Evolutionary conservation across 2,888 invertebrate species (phyloP), one percentile per base, ranked within the genome.

Genomic region (Pseudococcus viburni): DNA sequence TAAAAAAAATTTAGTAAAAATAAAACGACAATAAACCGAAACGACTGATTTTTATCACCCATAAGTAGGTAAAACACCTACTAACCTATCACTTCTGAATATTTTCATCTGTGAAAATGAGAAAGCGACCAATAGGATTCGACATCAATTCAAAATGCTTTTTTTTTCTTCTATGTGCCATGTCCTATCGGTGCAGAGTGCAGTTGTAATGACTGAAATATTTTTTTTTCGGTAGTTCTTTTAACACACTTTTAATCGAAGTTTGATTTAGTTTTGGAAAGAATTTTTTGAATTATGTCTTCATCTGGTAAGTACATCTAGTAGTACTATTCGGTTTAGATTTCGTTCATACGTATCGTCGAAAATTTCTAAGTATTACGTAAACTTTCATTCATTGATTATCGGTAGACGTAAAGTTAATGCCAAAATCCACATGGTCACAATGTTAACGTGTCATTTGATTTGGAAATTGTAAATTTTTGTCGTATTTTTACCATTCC

Each of bases 391-490:
- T 39, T 22, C 73, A 77, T 77, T 48, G 48, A 26, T 51, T 77
- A 87, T 87, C 87, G 48, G 51, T 46, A 12, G 86, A 48, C 26
- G 19, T 33, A 46, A 77, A 87, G 51, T 87, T 77, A 42, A 77
- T 77, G 87, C 77, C 33, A 77, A 87, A 77, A 77, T 87, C 87
- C 87, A 87, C 87, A 87, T 87, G 87, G 87, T 87, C 87, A 55
- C 77, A 77, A 87, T 87, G 87, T 87, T 87, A 87, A 87, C 87
- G 87, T 87, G 87, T 87, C 87, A 87, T 83, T 83, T 83, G 80
- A 83, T 83, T 83, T 17, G 22, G n/a, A 26, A 83, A 87, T n/a
- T 86, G 73, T n/a, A 22, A 22, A 46, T 51, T 73, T 73, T 73
- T 33, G 17, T 33, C 8, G 3, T 6, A 33, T 73, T n/a, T 73